These are phyloP conservation scores for Meriones unguiculatus DNA, from an alignment of 2,113 vertebrate species.

Conservation along the genomic window DNA sequence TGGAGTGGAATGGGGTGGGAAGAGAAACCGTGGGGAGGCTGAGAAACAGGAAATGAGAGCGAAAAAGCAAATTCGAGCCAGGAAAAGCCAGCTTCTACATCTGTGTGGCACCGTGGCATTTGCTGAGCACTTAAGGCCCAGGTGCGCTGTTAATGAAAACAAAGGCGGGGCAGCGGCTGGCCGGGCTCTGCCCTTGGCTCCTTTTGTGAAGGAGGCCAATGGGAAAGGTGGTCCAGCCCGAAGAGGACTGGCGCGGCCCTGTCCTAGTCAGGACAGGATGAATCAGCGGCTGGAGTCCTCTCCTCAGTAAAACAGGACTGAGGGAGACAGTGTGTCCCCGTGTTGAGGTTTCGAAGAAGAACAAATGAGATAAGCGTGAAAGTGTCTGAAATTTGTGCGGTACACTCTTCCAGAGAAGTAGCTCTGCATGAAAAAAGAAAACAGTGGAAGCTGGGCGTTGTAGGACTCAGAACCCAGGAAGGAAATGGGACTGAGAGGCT, in stretches of 20 bases:
- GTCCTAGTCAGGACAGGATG: neutral
- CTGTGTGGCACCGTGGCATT: constrained; percentile 54
- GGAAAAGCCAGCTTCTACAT: constrained; percentile 40
- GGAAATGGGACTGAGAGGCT: neutral
- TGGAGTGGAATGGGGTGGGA: constrained; percentile 57
- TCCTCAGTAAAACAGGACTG: neutral
- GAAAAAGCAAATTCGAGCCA: constrained; percentile 47
- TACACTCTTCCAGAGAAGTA: neutral
- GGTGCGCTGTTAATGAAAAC: constrained; percentile 41
- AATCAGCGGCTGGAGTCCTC: neutral
- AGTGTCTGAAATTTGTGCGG: constrained; percentile 3
- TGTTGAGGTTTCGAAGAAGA: neutral
- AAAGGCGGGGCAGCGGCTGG: constrained; percentile 29
- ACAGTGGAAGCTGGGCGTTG: neutral
- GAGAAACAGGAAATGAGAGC: constrained; percentile 79
- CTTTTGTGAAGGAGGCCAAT: rapidly evolving
- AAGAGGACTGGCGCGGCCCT: neutral
- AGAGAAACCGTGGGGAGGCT: constrained; percentile 67
- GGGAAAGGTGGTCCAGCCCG: neutral
- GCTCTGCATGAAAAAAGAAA: neutral
- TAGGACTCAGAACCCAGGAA: neutral
- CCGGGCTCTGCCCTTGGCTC: neutral
- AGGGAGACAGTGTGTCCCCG: neutral
- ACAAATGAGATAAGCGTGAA: constrained; percentile 3
- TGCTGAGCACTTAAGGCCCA: constrained; percentile 22